phyloP scores from a whole-genome alignment of 2,113 vertebrate genomes.

The Merops nubicus region DNA sequence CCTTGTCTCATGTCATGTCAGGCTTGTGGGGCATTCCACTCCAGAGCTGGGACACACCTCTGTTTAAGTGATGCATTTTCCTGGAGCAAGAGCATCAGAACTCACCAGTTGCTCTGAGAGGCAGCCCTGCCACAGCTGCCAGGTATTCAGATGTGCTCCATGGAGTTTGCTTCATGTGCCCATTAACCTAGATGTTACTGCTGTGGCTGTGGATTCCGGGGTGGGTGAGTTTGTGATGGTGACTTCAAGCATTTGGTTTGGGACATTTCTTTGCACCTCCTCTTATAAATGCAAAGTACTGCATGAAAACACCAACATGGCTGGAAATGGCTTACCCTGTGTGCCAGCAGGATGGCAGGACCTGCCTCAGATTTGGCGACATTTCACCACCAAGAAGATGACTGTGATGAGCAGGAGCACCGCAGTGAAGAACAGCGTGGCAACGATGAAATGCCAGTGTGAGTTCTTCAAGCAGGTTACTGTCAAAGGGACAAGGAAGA shows the following conservation, averaged over 20 bases:
- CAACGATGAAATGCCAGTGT: background rate
- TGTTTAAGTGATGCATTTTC: background rate
- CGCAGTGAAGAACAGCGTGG: background rate
- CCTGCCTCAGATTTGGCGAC: accelerated
- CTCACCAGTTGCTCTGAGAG: background rate
- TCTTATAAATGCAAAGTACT: background rate
- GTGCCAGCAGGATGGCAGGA: background rate
- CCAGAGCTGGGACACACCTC: background rate
- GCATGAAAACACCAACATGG: background rate
- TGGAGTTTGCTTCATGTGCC: too few relatives aligned
- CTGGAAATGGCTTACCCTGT: background rate
- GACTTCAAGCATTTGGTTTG: background rate
- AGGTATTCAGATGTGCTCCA: background rate
- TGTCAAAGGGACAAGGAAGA: background rate
- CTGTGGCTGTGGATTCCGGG: background rate
- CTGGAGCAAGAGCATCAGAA: background rate
- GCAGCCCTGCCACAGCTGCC: accelerated
- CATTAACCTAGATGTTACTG: background rate
- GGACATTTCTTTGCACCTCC: accelerated
- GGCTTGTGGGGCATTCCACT: background rate
- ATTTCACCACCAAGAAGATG: background rate
- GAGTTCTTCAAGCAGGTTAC: background rate
- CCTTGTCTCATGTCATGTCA: background rate
- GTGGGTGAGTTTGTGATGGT: background rate
- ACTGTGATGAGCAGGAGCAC: background rate